Base-by-base conservation (phyloP, 2,797 vertebrate species). In the Delichon dasypus region DNA sequence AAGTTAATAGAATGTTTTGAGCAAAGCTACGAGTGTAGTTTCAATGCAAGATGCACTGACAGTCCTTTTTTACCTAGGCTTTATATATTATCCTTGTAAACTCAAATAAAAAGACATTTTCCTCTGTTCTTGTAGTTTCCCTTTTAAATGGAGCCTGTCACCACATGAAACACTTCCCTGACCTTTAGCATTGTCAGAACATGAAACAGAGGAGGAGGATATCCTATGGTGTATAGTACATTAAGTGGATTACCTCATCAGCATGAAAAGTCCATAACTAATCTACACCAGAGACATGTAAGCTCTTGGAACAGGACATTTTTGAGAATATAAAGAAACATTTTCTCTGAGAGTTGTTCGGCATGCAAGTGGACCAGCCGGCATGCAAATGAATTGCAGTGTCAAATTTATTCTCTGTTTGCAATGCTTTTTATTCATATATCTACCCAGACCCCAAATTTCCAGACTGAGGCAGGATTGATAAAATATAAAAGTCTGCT, bases 191-290 rank as follows among this genome's bases (percentile, higher is more conserved):
- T 80, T 95, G 81, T 94, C 92, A 95, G 91, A 95, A 95, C 74
- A 88, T 92, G 91, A 96, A 97, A 95, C 74, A 85, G 85, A 79
- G 88, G 58, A 92, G 91, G 79, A 96, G 94, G 94, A 95, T 96
- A 93, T 96, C 89, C 94, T 93, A 88, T 93, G 82, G 88, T 93
- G 95, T 96, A 93, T 61, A 64, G 82, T 80, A 45, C 91, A 72
- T 96, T 95, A 96, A 96, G 88, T 75, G 47, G 88, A 85, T 97
- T 95, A 96, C 83, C 75, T 97, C 95, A 93, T 70, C 94, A 92
- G 74, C 94, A 86, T 96, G 91, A 92, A 95, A 94, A 71, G 40
- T 93, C 95, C 94, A 90, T 93, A 93, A 95, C 94, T 97, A 97
- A 96, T 96, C 77, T 65, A 54, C 83, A 90, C 91, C 95, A 96